Evolutionary conservation across 2,113 vertebrate species (phyloP), one percentile per base, ranked within the genome.

Genomic region (Mystacornis crossleyi): DNA sequence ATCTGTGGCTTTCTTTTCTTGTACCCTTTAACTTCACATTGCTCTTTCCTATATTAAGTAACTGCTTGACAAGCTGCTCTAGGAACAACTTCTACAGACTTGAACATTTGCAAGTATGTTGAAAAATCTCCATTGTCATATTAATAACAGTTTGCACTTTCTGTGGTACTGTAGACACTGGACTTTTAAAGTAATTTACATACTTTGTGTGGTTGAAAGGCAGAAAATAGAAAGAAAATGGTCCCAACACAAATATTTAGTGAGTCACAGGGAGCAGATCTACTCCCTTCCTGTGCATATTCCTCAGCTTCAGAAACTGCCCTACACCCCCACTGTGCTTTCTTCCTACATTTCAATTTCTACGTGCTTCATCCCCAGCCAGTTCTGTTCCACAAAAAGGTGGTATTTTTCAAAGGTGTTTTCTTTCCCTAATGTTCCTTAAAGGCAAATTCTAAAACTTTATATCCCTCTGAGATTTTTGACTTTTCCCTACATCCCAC

Each of bases 211-310:
- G 5, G 19, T 14, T 70, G 34, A 90, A 93, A 92, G 64, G 42
- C 64, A 93, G 86, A 89, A 92, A 88, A 86, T 3, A 66, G 60
- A 92, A 89, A 24, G 55, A 71, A 75, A 93, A 55, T 60, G 10
- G 16, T 62, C 71, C 34, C 38, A 77, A 70, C 21, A 45, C 24
- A 80, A 92, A 86, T 38, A 83, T 66, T 80, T 78, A 0, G 1
- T 57, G 50, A 77, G 34, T 58, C 33, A 29, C 0, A 0, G 72
- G 67, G 50, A 57, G 28, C 21, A 61, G 17, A 67, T 26, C 36
- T 57, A 24, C 40, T 47, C 2, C 0, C 43, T 48, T 80, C 28
- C n/a, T n/a, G 29, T 3, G 1, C 0, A 1, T 40, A 24, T 42
- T 74, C 19, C 42, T 89, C 70, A 54, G n/a, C 62, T 82, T 71